Percentiles rank a stretch among this genome's conserved stretches.
phyloP scores from a whole-genome alignment of 2,888 invertebrate genomes.

The Mystacides longicornis region DNA sequence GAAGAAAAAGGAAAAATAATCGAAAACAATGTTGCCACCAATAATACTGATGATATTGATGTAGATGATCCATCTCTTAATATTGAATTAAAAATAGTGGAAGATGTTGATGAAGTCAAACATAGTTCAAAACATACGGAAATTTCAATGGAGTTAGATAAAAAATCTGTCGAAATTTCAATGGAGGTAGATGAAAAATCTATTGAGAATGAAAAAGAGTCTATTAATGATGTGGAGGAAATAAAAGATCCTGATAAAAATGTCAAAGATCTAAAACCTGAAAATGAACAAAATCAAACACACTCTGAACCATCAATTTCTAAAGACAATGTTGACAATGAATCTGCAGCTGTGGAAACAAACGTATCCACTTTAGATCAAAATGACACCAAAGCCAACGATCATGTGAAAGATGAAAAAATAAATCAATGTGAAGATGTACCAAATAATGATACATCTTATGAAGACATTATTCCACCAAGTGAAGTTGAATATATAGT shows the following conservation, averaged over 20 bases:
- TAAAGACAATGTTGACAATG: neutral
- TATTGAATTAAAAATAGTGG: constrained; percentile 45
- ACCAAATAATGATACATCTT: neutral
- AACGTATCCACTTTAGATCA: neutral
- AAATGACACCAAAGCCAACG: neutral
- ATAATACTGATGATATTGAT: constrained; percentile 18
- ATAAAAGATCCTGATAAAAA: neutral
- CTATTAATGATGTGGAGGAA: neutral
- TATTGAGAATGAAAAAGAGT: neutral
- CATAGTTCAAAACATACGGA: neutral
- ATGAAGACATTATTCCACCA: neutral
- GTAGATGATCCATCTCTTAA: constrained; percentile 35
- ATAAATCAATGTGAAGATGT: neutral
- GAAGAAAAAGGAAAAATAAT: neutral
- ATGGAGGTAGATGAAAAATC: neutral
- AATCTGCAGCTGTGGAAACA: neutral
- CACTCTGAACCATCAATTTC: neutral
- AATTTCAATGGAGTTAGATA: too few species aligned
- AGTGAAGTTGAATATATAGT: constrained; percentile 10
- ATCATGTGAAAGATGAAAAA: constrained; percentile 5
- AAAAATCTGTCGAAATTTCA: neutral
- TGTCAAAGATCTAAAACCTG: neutral
- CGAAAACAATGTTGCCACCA: neutral
- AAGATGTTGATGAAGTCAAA: constrained; percentile 37
- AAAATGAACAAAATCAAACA: neutral